Evolutionary conservation across 2,113 vertebrate genomes (phyloP), one percentile per base, ranked within the genome.

Genomic region (Cottus gobio): DNA sequence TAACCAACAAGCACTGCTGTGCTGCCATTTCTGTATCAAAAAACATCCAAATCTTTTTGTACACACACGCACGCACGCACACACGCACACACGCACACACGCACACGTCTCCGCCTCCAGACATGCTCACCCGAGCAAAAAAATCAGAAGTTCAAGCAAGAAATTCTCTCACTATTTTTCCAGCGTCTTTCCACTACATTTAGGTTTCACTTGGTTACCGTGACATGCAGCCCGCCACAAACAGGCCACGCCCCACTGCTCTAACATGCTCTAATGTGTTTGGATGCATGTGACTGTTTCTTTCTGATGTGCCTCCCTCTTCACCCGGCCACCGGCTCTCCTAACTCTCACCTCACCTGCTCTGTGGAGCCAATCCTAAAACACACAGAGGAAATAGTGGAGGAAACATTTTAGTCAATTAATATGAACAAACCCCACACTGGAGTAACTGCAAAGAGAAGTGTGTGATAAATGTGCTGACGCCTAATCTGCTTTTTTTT

Each of bases 131-230:
- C 80, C 72, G 39, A 93, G 93, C 92, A 92, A 85, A 91, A 91
- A 91, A 93, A 94, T 93, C 89, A 87, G 80, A 93, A 87, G 87
- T 92, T 92, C 84, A 90, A 88, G 88, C 91, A 89, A 91, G 83
- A 93, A 89, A 84, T 82, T 84, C 88, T 75, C 77, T 84, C 80
- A 70, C 71, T 71, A 65, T 87, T 86, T 88, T 84, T 79, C 74
- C 85, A 84, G 57, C 34, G 3, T 85, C 87, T 83, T 92, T 91
- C 84, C 83, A 90, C 85, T 82, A 84, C 77, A 82, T 90, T 89
- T 88, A 71, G 74, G 75, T 72, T 82, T 79, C 72, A 80, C 73
- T 79, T 26, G 77, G 82, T 92, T 89, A 83, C 82, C 80, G 58
- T 31, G 76, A 87, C 85, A 80, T 44, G 64, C 71, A 87, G 85